These are phyloP conservation scores for Trissoscelio sp. DNA, from an alignment of 2,888 invertebrate genomes.

Conservation along the genomic window DNA sequence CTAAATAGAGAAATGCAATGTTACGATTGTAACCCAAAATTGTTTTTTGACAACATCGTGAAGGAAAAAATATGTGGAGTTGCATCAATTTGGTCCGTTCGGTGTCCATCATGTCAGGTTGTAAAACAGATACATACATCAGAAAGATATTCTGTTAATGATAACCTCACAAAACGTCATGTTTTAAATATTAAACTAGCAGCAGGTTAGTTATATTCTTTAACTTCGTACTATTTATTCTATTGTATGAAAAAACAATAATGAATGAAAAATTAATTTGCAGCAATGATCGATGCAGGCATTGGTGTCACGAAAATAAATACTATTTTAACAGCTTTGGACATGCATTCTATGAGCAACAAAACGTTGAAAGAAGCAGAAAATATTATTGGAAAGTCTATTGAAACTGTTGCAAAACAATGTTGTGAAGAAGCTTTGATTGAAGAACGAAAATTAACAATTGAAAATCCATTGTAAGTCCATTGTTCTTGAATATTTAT, in stretches of 20 bases:
- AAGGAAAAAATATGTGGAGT: constrained; percentile 9
- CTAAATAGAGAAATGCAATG: background rate
- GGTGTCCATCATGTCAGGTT: constrained; percentile 12
- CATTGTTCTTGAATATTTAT: no score
- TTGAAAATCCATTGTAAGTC: constrained; percentile 11
- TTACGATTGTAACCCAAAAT: background rate
- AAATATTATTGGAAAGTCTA: constrained; percentile 4
- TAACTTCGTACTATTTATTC: background rate
- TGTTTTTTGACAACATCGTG: constrained; percentile 8
- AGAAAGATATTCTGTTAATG: constrained; percentile 3
- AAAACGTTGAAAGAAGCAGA: constrained; percentile 9
- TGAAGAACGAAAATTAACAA: constrained; percentile 14
- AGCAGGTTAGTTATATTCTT: constrained; percentile 7
- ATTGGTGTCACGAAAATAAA: constrained; percentile 13
- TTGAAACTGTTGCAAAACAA: constrained; percentile 5
- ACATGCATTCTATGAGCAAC: background rate
- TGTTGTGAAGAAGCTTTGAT: constrained; percentile 22
- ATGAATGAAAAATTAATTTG: background rate
- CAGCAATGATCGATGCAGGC: constrained; percentile 25
- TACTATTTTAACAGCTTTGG: background rate
- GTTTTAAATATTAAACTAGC: constrained; percentile 25
- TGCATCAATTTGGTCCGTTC: constrained; percentile 29
- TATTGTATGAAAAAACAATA: background rate
- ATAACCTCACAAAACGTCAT: background rate
- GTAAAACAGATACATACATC: constrained; percentile 29